Conservation (phyloP, 2,888 invertebrate genomes). For the Ectobius pallidus region DNA sequence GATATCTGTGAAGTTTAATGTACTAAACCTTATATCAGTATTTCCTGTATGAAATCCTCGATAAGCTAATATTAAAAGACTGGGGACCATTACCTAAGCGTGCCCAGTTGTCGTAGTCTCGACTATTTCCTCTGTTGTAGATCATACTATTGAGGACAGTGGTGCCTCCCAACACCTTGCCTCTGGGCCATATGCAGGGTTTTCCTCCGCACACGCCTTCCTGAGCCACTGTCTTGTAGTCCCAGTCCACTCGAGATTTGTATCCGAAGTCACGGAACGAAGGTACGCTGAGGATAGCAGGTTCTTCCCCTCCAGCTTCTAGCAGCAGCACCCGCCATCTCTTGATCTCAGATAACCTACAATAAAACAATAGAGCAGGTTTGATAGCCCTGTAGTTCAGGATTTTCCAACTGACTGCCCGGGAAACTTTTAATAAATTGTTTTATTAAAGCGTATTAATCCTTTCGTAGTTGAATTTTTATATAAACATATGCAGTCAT, state of each 20-base stretch:
- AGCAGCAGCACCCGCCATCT: constrained; percentile 7
- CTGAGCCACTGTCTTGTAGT: not conserved
- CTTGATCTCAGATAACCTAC: not conserved
- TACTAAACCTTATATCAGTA: too few relatives aligned
- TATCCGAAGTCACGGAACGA: not conserved
- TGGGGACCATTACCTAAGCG: not conserved
- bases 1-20: too few relatives aligned
- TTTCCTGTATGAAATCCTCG: too few relatives aligned
- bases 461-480: too few relatives aligned
- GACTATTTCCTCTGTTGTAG: constrained; percentile 24
- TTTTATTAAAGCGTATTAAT: too few relatives aligned
- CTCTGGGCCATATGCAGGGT: not conserved
- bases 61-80: too few relatives aligned
- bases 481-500: too few relatives aligned
- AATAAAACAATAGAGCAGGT: not conserved
- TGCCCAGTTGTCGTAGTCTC: constrained; percentile 5
- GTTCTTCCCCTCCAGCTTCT: constrained; percentile 25
- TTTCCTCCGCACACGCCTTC: not conserved
- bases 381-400: too few relatives aligned
- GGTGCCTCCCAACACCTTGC: constrained; percentile 14
- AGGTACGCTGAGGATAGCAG: not conserved
- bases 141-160: not conserved
- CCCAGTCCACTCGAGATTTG: constrained; percentile 8
- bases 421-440: too few relatives aligned
- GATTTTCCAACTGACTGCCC: too few relatives aligned